Conservation (phyloP, 2,113 vertebrate species). For the Nicator chloris region DNA sequence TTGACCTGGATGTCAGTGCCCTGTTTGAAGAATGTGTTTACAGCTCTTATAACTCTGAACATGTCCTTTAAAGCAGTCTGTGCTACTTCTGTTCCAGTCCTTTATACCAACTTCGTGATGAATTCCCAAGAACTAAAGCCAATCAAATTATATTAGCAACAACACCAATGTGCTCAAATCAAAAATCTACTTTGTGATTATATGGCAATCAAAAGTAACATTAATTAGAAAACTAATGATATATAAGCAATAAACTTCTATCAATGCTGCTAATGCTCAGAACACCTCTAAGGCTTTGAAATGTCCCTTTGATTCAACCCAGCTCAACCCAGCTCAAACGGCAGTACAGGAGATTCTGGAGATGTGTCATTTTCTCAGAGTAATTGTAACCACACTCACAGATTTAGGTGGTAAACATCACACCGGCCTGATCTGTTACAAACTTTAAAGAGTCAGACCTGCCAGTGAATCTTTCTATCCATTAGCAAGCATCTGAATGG, state of each 20-base stretch:
- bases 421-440: background rate
- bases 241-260: background rate
- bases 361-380: background rate
- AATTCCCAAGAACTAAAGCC: background rate
- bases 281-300: background rate
- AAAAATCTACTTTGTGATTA: background rate
- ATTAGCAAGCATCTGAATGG: constrained; percentile 11
- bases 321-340: background rate
- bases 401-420: background rate
- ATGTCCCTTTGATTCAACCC: background rate
- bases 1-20: background rate
- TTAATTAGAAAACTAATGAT: background rate
- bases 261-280: background rate
- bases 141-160: background rate
- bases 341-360: background rate
- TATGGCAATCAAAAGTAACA: background rate
- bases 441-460: background rate
- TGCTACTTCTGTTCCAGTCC: background rate
- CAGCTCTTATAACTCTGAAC: background rate
- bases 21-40: background rate
- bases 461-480: background rate
- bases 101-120: background rate
- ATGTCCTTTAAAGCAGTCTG: background rate
- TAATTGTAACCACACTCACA: background rate
- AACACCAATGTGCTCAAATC: background rate